phyloP scores from a whole-genome alignment of 2,888 invertebrate genomes.

The Caenorhabditis uteleia region DNA sequence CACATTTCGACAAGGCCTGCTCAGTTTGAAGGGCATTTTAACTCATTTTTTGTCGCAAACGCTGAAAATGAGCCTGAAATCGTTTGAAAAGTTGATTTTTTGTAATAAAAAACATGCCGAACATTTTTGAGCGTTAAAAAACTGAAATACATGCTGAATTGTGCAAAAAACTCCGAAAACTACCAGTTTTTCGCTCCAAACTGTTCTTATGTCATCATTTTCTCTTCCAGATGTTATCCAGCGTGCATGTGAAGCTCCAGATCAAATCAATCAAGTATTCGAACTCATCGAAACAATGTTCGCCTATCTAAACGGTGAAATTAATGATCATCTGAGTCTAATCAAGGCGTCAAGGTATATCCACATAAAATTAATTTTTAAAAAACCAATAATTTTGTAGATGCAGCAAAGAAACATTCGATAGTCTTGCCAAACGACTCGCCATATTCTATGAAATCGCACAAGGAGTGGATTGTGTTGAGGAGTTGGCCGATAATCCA shows the following conservation, averaged over 20 bases:
- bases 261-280: constrained; percentile 9
- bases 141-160: too few species aligned
- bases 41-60: too few species aligned
- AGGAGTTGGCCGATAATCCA: neutral
- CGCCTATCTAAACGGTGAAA: constrained; percentile 18
- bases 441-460: neutral
- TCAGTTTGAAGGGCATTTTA: too few species aligned
- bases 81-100: too few species aligned
- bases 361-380: constrained; percentile 9
- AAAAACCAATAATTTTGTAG: constrained; percentile 14
- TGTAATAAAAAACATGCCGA: too few species aligned
- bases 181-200: too few species aligned
- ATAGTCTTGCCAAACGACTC: neutral
- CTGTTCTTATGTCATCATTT: too few species aligned
- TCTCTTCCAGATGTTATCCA: constrained; percentile 16
- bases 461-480: constrained; percentile 9
- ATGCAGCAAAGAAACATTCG: neutral
- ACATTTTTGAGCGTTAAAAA: too few species aligned
- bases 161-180: too few species aligned
- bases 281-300: constrained; percentile 11
- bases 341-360: neutral
- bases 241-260: constrained; percentile 18
- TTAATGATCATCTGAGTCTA: constrained; percentile 3
- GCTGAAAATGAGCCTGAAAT: too few species aligned
- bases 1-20: too few species aligned